Percentiles rank a stretch among this genome's conserved stretches.
Evolutionary conservation across 2,888 invertebrate genomes (phyloP).

Genomic region (Drosophila histrio): DNA sequence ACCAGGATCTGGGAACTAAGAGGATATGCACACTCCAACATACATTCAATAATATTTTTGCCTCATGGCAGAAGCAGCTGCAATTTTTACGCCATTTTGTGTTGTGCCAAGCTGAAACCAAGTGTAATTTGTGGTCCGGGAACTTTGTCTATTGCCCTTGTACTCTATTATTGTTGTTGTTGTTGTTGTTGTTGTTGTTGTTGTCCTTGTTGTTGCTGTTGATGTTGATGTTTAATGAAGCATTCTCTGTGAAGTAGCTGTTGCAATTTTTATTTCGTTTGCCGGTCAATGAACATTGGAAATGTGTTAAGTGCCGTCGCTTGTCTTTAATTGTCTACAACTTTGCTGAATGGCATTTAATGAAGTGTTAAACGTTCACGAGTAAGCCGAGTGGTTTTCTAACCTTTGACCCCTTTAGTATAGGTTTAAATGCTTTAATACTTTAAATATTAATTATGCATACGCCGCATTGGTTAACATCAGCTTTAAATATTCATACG

Average conservation of each 20-base stretch:
- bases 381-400: background rate
- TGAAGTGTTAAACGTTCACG: conserved; percentile 65
- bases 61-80: conserved; percentile 65
- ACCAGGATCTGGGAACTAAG: background rate
- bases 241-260: conserved; percentile 72
- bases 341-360: conserved; percentile 70
- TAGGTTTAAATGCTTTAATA: conserved; percentile 3
- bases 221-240: conserved; percentile 75
- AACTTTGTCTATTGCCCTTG: conserved; percentile 74
- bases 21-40: conserved; percentile 24
- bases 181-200: conserved; percentile 16
- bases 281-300: conserved; percentile 77
- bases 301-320: conserved; percentile 75
- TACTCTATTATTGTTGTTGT: conserved; percentile 24
- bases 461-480: conserved; percentile 2
- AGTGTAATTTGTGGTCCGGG: conserved; percentile 75
- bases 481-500: conserved; percentile 38
- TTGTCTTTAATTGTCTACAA: conserved; percentile 78
- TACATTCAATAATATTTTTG: conserved; percentile 67
- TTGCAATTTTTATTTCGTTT: conserved; percentile 78
- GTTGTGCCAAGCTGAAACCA: conserved; percentile 55
- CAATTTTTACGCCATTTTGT: conserved; percentile 76
- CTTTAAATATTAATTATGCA: conserved; percentile 36
- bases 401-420: background rate
- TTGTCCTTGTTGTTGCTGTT: conserved; percentile 19